These are phyloP conservation scores for Indicator indicator DNA, from an alignment of 2,113 vertebrate genomes.

Conservation along the genomic window DNA sequence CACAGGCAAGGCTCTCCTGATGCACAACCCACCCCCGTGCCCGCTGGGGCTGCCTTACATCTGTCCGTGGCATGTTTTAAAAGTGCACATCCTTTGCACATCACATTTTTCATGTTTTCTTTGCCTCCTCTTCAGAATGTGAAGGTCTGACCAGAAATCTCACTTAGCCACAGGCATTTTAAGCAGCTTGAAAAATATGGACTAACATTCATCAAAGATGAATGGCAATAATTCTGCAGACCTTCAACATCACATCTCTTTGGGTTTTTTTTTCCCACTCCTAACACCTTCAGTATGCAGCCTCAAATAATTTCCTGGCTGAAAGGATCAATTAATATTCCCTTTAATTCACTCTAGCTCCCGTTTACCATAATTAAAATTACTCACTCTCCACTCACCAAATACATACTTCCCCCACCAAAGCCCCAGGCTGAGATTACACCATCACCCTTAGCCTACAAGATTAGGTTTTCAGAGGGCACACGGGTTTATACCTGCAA, in stretches of 20 bases:
- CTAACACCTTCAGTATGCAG: neutral
- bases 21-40: rapidly evolving
- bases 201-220: neutral
- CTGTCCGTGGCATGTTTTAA: neutral
- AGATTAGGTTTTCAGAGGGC: neutral
- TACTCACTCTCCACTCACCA: neutral
- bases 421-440: neutral
- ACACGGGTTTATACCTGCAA: neutral
- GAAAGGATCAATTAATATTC: neutral
- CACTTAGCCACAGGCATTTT: neutral
- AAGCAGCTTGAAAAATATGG: neutral
- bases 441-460: neutral
- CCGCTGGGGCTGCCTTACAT: conserved; percentile 45
- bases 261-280: neutral
- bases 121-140: neutral
- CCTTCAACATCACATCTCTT: neutral
- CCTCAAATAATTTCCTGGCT: neutral
- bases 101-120: neutral
- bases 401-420: neutral
- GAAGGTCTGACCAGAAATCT: neutral
- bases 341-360: neutral
- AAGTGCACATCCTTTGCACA: neutral
- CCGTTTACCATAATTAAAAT: neutral
- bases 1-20: neutral
- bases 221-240: neutral